Percentiles rank a stretch among this genome's conserved stretches.
Conservation (phyloP, 2,888 invertebrate species). For the Eupeodes luniger region DNA sequence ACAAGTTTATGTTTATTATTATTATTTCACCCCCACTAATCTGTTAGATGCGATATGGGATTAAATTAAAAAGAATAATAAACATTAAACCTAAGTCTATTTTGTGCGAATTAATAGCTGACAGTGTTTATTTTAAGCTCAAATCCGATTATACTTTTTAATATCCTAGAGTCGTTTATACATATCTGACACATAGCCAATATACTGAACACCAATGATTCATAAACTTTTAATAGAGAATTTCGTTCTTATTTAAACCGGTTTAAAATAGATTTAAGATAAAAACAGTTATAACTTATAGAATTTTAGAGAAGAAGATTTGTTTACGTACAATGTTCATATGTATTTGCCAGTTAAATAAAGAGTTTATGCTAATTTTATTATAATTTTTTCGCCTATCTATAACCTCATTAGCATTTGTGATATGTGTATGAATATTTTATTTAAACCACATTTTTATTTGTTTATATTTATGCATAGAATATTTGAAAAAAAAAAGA, state of each 20-base stretch:
- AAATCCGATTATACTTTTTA: constrained; percentile 5
- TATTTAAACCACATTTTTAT: too few species aligned
- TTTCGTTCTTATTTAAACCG: not conserved
- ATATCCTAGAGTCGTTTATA: not conserved
- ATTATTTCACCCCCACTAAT: not conserved
- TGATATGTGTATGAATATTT: too few species aligned
- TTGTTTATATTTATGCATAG: too few species aligned
- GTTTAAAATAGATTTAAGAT: not conserved
- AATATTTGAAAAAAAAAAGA: too few species aligned
- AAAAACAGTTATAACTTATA: too few species aligned
- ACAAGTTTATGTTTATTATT: not conserved
- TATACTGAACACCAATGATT: not conserved
- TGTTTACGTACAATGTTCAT: not conserved
- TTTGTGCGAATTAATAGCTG: constrained; percentile 31
- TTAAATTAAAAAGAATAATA: not conserved
- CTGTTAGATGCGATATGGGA: not conserved
- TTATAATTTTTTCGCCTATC: not conserved
- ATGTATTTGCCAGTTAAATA: too few species aligned
- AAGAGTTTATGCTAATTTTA: not conserved
- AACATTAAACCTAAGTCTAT: not conserved
- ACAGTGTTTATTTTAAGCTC: not conserved
- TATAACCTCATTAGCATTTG: not conserved
- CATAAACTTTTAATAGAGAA: not conserved
- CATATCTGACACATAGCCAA: not conserved
- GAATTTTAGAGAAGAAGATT: too few species aligned